Evolutionary conservation across 2,797 vertebrate species (phyloP), one percentile per base, ranked within the genome.

Genomic region (Sebastes steindachneri): DNA sequence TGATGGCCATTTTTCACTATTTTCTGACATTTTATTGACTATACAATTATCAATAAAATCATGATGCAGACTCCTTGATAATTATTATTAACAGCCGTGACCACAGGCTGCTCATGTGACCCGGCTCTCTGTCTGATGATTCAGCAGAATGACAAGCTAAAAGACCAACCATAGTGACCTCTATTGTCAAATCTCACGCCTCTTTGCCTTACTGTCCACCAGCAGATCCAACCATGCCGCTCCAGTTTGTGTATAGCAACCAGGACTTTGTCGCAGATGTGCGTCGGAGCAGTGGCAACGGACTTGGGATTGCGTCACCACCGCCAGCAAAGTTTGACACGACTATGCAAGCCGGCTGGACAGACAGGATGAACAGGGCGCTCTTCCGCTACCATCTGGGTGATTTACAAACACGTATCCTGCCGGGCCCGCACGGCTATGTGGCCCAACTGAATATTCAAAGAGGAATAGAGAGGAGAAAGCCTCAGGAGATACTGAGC

Each of bases 391-490:
- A 99, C 83, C 82, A 59, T 12, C 90, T 99, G 14, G 94, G 92
- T 3, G 88, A 94, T 21, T 85, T 98, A 77, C 93, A 95, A 80
- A 97, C 97, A 0, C 96, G 94, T 5, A 59, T 95, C 28, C 89
- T 99, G 21, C 96, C 96, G 0, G 98, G 98, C 0, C 6, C 79
- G 0, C n/a, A 73, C 60, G 87, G 93, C 1, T 96, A 96, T 3
- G 95, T 99, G 71, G 97, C 96, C 4, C 98, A 98, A 94, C 95
- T 99, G 28, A 99, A 99, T 60, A 83, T 96, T 60, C 88, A 95
- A 79, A 92, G 98, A 68, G 96, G 96, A 17, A 59, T 72, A 0
- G 94, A 97, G 83, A 95, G 97, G 77, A 93, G 98, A 28, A 93
- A 92, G 71, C 97, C 98, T 7, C 97, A 99, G 85, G 90, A 95